phyloP scores from a whole-genome alignment of 35 echinoderm and acorn worm species.

The Eucidaris tribuloides region DNA sequence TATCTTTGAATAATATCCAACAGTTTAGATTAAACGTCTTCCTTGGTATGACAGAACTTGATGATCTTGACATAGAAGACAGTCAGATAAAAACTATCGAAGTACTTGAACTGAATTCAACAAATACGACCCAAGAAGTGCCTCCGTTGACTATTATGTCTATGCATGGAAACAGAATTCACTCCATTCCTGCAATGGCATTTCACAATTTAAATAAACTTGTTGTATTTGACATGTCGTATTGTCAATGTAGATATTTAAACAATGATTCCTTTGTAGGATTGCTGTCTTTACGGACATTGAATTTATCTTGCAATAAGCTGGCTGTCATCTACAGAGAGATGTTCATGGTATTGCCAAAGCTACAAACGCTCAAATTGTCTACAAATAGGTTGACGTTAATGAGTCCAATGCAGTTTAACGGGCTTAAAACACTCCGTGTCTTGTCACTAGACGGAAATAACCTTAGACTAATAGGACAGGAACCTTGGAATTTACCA shows the following conservation, averaged over 20 bases:
- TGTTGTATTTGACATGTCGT: not conserved
- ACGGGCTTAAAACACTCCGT: not conserved
- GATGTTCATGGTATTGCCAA: not conserved
- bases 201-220: no score
- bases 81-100: not conserved
- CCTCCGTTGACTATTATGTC: no score
- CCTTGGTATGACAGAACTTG: not conserved
- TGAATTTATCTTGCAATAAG: not conserved
- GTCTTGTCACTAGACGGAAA: not conserved
- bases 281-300: not conserved
- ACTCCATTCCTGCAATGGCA: no score
- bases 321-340: not conserved
- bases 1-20: not conserved
- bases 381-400: not conserved
- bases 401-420: not conserved
- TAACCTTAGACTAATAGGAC: not conserved
- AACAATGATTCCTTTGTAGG: constrained; percentile 7
- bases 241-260: not conserved
- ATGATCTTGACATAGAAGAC: not conserved
- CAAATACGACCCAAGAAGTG: no score
- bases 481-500: not conserved
- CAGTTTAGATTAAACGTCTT: not conserved
- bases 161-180: no score
- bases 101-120: no score
- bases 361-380: not conserved